Conservation (phyloP, 2,888 invertebrate species). For the Drosophila bunnanda region DNA sequence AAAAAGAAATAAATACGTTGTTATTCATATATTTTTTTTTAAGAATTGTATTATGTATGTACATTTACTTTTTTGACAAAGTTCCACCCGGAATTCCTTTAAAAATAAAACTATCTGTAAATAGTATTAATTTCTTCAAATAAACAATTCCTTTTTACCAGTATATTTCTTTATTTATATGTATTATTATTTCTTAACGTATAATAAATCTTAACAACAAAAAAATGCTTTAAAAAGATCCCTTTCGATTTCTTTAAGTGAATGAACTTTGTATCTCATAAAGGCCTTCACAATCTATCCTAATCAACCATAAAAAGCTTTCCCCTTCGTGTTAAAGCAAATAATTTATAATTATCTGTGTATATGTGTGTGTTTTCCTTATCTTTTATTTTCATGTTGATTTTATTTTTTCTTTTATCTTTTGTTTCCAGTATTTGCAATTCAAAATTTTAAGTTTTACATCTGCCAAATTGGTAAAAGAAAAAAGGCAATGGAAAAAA, state of each 20-base stretch:
- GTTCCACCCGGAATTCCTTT: too few species aligned
- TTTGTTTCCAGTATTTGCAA: conserved; percentile 30
- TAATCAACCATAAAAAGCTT: conserved; percentile 18
- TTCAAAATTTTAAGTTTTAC: conserved; percentile 33
- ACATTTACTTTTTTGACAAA: too few species aligned
- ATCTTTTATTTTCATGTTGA: not conserved
- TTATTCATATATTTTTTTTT: too few species aligned
- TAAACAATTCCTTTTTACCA: not conserved
- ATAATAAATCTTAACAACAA: not conserved
- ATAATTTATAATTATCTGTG: not conserved
- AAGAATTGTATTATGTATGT: too few species aligned
- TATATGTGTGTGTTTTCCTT: conserved; percentile 15
- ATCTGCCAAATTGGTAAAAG: conserved; percentile 9
- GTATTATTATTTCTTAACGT: not conserved
- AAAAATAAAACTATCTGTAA: too few species aligned
- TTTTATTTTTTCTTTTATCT: conserved; percentile 4
- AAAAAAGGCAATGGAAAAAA: conserved; percentile 16
- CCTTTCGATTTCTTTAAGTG: conserved; percentile 35
- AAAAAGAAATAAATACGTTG: too few species aligned
- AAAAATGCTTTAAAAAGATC: not conserved
- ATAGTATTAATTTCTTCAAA: too few species aligned
- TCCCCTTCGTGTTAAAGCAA: conserved; percentile 27
- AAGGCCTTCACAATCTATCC: conserved; percentile 25
- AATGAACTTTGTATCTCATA: conserved; percentile 30
- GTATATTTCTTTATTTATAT: too few species aligned